Percentiles rank a stretch among this genome's conserved stretches.
These are phyloP conservation scores for Cochlearius cochlearius DNA, from an alignment of 2,113 vertebrate species.

Conservation along the genomic window DNA sequence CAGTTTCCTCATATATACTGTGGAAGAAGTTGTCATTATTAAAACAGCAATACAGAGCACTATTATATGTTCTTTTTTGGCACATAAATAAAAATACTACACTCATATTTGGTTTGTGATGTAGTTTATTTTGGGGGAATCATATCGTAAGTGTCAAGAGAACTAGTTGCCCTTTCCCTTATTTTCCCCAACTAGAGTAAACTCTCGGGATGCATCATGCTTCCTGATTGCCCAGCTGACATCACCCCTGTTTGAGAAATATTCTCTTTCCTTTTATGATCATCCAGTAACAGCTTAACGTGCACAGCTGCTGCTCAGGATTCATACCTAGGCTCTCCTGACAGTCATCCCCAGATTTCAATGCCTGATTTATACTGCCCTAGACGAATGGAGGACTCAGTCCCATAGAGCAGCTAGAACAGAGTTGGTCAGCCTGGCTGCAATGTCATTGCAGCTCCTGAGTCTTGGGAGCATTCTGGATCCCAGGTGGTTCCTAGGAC, in stretches of 20 bases:
- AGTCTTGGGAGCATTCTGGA: neutral
- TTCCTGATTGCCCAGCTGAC: neutral
- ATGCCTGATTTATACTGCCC: neutral
- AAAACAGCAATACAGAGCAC: neutral
- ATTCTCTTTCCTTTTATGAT: neutral
- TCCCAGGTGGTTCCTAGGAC: neutral
- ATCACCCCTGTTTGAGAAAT: neutral
- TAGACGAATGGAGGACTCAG: neutral
- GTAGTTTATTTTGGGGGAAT: neutral
- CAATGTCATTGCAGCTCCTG: neutral
- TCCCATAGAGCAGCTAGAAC: neutral
- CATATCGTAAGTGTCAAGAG: neutral
- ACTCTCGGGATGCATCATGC: neutral
- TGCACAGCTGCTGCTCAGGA: neutral
- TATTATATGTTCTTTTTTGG: neutral
- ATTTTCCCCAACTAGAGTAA: neutral
- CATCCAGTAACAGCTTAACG: neutral
- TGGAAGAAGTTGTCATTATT: neutral
- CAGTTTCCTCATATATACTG: neutral
- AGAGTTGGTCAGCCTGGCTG: neutral
- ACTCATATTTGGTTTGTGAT: neutral
- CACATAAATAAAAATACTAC: neutral
- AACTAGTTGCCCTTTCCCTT: neutral
- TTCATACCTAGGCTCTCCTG: neutral
- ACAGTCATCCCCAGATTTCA: neutral